Percentiles rank a stretch among this genome's conserved stretches.
Evolutionary conservation across 2,113 vertebrate species (phyloP).

Genomic region (Promerops cafer): DNA sequence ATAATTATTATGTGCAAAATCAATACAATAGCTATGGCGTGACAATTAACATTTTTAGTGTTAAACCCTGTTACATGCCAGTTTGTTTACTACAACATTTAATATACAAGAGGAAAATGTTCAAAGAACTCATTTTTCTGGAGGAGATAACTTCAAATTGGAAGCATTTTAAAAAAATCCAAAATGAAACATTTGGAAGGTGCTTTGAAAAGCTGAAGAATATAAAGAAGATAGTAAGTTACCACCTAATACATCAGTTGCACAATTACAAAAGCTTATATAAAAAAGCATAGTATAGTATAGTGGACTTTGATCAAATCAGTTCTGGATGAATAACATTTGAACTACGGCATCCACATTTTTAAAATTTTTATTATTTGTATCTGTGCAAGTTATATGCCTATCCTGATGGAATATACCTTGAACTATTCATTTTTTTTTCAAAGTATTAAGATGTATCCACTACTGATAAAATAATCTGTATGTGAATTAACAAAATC

Average conservation of each 20-base stretch:
- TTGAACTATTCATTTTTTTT: not conserved
- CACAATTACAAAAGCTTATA: not conserved
- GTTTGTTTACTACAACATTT: not conserved
- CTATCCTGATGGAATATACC: not conserved
- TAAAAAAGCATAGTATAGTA: not conserved
- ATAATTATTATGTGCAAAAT: not conserved
- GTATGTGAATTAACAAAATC: not conserved
- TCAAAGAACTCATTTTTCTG: not conserved
- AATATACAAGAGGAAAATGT: not conserved
- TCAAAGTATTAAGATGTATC: not conserved
- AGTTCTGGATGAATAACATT: not conserved
- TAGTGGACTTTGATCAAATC: not conserved
- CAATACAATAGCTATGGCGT: not conserved
- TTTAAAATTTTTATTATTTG: not conserved
- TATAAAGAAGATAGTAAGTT: not conserved
- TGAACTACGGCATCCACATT: not conserved
- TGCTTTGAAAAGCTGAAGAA: not conserved
- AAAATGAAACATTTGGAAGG: not conserved
- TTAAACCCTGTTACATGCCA: not conserved
- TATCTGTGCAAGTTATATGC: not conserved
- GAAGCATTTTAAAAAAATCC: not conserved
- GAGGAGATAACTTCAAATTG: not conserved
- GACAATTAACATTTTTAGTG: not conserved
- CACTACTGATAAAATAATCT: not conserved
- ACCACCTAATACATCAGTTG: not conserved